Conservation (phyloP, 2,797 vertebrate species). For the Pseudotriccus pelzelni region DNA sequence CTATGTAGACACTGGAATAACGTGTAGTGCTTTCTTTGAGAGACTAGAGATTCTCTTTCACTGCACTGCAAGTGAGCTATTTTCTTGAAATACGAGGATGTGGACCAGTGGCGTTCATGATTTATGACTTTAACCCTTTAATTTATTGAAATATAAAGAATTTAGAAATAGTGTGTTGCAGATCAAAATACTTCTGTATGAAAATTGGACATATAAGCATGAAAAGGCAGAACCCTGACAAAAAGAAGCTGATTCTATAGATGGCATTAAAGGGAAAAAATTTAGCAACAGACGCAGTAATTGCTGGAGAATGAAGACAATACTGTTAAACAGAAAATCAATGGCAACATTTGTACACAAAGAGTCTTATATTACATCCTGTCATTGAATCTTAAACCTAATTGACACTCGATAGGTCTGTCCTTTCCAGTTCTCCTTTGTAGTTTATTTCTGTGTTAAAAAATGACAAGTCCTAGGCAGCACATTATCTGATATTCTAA, state of each 20-base stretch:
- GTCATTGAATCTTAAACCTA: not conserved
- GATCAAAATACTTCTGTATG: not conserved
- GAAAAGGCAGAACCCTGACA: not conserved
- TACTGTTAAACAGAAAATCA: constrained; percentile 30
- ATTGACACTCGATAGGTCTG: not conserved
- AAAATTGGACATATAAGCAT: not conserved
- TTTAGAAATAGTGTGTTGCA: not conserved
- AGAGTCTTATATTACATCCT: not conserved
- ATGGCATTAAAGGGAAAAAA: not conserved
- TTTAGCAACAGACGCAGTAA: not conserved
- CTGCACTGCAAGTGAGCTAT: not conserved
- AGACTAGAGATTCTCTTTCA: not conserved
- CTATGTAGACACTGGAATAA: not conserved
- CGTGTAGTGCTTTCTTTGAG: not conserved
- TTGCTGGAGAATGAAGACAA: constrained; percentile 12
- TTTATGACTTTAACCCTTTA: not conserved
- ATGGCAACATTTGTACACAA: constrained; percentile 29
- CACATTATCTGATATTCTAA: not conserved
- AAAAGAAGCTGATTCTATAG: not conserved
- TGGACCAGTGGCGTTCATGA: not conserved
- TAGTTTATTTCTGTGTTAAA: not conserved
- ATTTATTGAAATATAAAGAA: not conserved
- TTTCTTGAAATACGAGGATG: not conserved
- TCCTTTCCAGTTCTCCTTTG: not conserved
- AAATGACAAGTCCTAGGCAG: not conserved